phyloP scores from a whole-genome alignment of 2,888 invertebrate species.

The Limnephilus marmoratus region DNA sequence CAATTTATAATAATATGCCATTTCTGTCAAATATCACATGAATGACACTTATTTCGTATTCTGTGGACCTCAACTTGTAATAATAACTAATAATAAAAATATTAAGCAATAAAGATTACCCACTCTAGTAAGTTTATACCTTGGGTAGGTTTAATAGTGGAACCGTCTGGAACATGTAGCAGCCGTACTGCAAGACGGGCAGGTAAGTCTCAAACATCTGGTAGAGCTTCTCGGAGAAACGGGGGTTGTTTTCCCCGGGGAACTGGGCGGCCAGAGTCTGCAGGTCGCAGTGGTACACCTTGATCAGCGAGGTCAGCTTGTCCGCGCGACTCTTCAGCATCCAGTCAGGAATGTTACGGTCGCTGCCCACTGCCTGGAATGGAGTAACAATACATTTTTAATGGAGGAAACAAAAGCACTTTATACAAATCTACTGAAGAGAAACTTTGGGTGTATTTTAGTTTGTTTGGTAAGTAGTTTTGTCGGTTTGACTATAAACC shows the following conservation, averaged over 20 bases:
- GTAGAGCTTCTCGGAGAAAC: constrained; percentile 86
- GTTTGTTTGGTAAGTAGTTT: background rate
- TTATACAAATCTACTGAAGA: too few species aligned
- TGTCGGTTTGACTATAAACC: background rate
- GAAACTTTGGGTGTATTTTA: too few species aligned
- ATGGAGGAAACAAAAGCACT: background rate
- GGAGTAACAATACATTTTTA: background rate
- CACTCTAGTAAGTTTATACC: constrained; percentile 73
- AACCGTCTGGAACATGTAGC: constrained; percentile 89
- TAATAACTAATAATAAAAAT: too few species aligned
- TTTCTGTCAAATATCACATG: too few species aligned
- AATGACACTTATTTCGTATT: too few species aligned
- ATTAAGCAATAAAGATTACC: background rate
- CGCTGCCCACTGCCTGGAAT: constrained; percentile 89
- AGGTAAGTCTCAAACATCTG: constrained; percentile 94
- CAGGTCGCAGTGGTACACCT: constrained; percentile 91
- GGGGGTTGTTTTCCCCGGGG: constrained; percentile 76
- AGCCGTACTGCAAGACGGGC: constrained; percentile 89
- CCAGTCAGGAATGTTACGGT: constrained; percentile 90
- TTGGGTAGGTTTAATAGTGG: constrained; percentile 90
- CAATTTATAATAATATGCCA: too few species aligned
- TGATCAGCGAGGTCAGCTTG: constrained; percentile 85
- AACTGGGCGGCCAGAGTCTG: constrained; percentile 81
- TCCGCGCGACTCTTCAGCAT: constrained; percentile 87
- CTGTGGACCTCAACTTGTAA: too few species aligned